Percentiles rank a stretch among this genome's conserved stretches.
Conservation (phyloP, 2,888 invertebrate genomes). For the Rapana venosa region DNA sequence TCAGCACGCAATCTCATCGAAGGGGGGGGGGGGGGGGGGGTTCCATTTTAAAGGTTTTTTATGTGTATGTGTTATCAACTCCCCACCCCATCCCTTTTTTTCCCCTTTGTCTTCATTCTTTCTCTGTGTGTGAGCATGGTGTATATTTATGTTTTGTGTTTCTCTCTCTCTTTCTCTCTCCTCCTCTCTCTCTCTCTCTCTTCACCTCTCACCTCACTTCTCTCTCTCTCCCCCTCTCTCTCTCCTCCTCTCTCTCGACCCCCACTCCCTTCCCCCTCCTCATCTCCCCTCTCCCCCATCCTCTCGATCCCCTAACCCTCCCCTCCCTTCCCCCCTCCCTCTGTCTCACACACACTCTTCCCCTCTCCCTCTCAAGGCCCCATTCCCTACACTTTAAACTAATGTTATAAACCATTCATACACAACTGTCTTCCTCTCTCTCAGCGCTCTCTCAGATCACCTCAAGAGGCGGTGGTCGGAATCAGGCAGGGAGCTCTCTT, state of each 20-base stretch:
- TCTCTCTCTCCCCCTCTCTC: too few species aligned
- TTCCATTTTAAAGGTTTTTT: too few species aligned
- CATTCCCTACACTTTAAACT: not conserved
- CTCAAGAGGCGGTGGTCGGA: slow-evolving; percentile 66
- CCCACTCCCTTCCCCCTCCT: too few species aligned
- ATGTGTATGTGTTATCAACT: too few species aligned
- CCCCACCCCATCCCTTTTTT: not conserved
- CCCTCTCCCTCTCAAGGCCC: too few species aligned
- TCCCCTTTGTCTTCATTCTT: not conserved
- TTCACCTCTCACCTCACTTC: too few species aligned
- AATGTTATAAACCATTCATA: not conserved
- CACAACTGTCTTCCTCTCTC: slow-evolving; percentile 1
- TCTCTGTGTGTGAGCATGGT: not conserved
- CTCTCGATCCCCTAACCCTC: not conserved
- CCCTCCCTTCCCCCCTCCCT: not conserved
- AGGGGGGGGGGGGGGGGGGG: too few species aligned
- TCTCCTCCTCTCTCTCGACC: too few species aligned
- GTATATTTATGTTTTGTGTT: not conserved
- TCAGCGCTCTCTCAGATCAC: slow-evolving; percentile 69
- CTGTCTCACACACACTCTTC: not conserved
- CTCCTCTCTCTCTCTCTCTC: slow-evolving; percentile 7
- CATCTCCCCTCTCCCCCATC: not conserved
- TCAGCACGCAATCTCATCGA: too few species aligned
- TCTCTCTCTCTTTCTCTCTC: too few species aligned
- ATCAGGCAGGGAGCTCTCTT: slow-evolving; percentile 74